These are phyloP conservation scores for Myrmecophaga tridactyla DNA, from an alignment of 2,113 vertebrate genomes.

Conservation along the genomic window DNA sequence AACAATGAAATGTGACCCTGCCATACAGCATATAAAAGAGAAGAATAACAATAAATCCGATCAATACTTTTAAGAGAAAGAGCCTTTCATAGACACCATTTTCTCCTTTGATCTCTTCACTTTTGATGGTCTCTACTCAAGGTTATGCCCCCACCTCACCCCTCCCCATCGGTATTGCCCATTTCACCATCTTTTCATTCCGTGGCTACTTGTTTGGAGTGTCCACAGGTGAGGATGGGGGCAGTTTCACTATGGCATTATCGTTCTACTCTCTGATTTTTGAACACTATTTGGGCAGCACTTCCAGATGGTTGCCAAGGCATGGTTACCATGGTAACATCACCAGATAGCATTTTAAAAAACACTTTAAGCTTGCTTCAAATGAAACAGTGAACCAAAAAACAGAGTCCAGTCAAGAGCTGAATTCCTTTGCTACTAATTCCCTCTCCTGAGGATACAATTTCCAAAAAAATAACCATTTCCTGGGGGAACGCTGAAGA, in stretches of 20 bases:
- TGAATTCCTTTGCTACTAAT: neutral
- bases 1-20: too few species aligned
- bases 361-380: neutral
- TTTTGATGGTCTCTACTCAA: neutral
- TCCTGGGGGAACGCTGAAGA: neutral
- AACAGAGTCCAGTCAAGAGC: conserved; percentile 18
- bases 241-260: neutral
- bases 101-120: neutral
- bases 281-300: conserved; percentile 7
- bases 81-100: neutral
- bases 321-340: conserved; percentile 38
- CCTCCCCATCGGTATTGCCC: neutral
- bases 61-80: neutral
- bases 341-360: conserved; percentile 21
- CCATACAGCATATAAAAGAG: too few species aligned
- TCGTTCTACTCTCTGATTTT: neutral
- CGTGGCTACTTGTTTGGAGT: neutral
- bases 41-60: too few species aligned
- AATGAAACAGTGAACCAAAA: neutral
- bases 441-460: neutral
- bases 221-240: neutral
- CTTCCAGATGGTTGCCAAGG: conserved; percentile 17
- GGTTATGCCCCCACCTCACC: neutral
- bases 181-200: neutral
- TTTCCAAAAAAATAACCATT: neutral